These are phyloP conservation scores for Carlito syrichta DNA, from an alignment of 2,113 vertebrate species.

Conservation along the genomic window DNA sequence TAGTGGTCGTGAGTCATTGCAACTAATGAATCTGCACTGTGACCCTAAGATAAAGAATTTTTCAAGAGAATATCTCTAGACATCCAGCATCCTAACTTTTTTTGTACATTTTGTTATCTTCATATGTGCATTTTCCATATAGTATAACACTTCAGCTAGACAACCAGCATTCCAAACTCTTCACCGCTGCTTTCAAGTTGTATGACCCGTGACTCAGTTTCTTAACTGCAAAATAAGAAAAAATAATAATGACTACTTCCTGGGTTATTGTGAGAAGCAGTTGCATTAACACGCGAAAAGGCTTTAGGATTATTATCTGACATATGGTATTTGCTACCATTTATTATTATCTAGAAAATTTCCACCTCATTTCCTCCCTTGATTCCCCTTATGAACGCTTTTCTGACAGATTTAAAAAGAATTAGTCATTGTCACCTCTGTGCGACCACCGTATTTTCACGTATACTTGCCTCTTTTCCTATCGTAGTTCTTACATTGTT, in stretches of 20 bases:
- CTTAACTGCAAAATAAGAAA: neutral
- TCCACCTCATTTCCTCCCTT: neutral
- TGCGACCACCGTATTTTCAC: neutral
- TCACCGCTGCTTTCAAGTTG: neutral
- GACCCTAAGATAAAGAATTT: neutral
- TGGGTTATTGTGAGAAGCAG: neutral
- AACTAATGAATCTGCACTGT: neutral
- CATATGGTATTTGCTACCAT: neutral
- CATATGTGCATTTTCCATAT: neutral
- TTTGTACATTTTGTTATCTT: neutral
- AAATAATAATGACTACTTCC: neutral
- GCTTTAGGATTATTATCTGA: neutral
- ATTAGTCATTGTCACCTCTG: neutral
- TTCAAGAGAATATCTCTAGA: neutral
- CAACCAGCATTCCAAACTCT: neutral
- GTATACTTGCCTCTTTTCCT: neutral
- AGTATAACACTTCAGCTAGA: accelerated
- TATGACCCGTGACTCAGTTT: neutral
- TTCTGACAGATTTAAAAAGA: neutral
- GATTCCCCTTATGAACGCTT: neutral
- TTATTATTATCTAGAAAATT: neutral
- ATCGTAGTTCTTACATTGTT: neutral
- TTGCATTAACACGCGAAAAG: neutral
- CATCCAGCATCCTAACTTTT: neutral
- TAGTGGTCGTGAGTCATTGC: neutral